Evolutionary conservation across 2,113 vertebrate genomes (phyloP).

Genomic region (Regulus satrapa): DNA sequence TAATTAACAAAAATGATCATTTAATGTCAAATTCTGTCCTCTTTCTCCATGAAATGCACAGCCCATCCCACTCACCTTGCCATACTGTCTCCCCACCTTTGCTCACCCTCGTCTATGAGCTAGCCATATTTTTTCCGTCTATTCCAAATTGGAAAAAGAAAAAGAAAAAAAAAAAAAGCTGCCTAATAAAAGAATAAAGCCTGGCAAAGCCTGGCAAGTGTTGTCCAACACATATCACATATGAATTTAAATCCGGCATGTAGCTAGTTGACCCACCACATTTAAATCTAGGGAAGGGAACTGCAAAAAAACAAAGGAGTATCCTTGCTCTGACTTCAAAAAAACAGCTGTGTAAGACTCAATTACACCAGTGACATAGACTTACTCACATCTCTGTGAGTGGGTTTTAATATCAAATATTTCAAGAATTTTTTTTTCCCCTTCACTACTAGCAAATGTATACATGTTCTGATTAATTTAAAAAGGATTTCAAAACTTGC

Average conservation of each 20-base stretch:
- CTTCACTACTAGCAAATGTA: neutral
- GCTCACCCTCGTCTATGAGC: neutral
- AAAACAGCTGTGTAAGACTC: neutral
- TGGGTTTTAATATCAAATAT: neutral
- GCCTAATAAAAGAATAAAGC: neutral
- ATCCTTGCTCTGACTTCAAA: neutral
- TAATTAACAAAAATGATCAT: neutral
- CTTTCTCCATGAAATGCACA: no score
- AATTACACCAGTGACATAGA: neutral
- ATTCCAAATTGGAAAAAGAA: neutral
- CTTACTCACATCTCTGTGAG: neutral
- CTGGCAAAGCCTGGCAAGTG: neutral
- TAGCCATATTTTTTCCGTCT: neutral
- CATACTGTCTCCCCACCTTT: neutral
- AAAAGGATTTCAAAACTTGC: neutral
- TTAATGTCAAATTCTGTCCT: neutral
- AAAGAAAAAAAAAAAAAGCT: no score
- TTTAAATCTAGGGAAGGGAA: neutral
- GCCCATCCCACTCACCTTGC: neutral
- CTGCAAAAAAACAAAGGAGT: fast-evolving
- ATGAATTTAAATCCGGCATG: neutral
- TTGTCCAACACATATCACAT: neutral
- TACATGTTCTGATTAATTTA: neutral
- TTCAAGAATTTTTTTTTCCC: neutral
- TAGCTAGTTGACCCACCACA: neutral